Percentiles rank a stretch among this genome's conserved stretches.
Conservation (phyloP, 2,888 invertebrate species). For the Drosophila subsilvestris region DNA sequence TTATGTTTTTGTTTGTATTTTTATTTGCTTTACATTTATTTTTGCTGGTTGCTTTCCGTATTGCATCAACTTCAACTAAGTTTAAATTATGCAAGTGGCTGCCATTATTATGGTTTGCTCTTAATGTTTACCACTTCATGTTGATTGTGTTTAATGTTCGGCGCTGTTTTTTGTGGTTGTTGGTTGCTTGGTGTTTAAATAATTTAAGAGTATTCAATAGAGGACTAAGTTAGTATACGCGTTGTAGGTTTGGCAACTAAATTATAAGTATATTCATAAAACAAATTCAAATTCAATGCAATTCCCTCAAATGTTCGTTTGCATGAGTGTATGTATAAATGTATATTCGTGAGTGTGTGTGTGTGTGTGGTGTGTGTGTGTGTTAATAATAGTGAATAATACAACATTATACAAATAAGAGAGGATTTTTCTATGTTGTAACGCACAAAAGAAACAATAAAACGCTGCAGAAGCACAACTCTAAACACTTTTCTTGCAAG, state of each 20-base stretch:
- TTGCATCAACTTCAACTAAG: conserved; percentile 47
- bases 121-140: conserved; percentile 43
- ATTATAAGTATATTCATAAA: conserved; percentile 55
- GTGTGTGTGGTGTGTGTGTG: conserved; percentile 27
- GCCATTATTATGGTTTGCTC: conserved; percentile 42
- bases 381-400: conserved; percentile 69
- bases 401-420: conserved; percentile 75
- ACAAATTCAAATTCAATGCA: conserved; percentile 43
- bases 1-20: conserved; percentile 31
- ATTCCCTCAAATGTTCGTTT: conserved; percentile 23
- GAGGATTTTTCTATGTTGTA: conserved; percentile 55
- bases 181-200: conserved; percentile 55
- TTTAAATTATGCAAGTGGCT: conserved; percentile 52
- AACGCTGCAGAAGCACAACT: conserved; percentile 40
- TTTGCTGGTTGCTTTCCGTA: conserved; percentile 38
- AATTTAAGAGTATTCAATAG: conserved; percentile 81
- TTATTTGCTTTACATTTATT: conserved; percentile 44
- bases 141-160: conserved; percentile 51
- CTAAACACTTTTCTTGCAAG: neutral
- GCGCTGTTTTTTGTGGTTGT: conserved; percentile 35
- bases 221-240: conserved; percentile 79
- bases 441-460: conserved; percentile 48
- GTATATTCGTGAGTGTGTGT: conserved; percentile 22
- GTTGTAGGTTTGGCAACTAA: conserved; percentile 69
- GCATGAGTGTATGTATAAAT: conserved; percentile 30